Conservation (phyloP, 2,888 invertebrate genomes). For the Phyllotreta cruciferae region DNA sequence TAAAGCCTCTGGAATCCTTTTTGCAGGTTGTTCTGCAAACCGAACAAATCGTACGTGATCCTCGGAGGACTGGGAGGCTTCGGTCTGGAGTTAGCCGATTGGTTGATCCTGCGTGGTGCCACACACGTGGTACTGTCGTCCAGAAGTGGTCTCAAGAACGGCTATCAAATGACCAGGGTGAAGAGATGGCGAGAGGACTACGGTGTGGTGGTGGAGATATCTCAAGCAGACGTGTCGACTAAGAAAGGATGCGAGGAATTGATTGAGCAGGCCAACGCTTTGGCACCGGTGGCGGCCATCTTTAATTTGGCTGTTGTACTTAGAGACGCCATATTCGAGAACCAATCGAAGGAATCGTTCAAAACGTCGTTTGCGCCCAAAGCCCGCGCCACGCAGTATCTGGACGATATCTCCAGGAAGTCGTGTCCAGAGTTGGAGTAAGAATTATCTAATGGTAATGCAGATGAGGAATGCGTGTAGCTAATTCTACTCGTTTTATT, state of each 20-base stretch:
- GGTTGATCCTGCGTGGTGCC: constrained; percentile 84
- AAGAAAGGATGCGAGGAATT: constrained; percentile 72
- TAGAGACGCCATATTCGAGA: constrained; percentile 77
- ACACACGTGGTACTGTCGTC: constrained; percentile 81
- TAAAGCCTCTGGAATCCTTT: no score
- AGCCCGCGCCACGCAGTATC: constrained; percentile 75
- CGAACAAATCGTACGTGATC: constrained; percentile 67
- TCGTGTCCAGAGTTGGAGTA: constrained; percentile 39
- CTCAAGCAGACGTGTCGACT: constrained; percentile 75
- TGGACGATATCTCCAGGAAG: constrained; percentile 66
- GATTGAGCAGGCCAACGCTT: constrained; percentile 66
- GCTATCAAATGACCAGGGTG: constrained; percentile 72
- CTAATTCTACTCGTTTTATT: no score
- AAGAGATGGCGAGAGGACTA: constrained; percentile 68
- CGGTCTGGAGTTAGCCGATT: constrained; percentile 86
- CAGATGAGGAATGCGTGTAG: no score
- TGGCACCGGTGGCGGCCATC: constrained; percentile 81
- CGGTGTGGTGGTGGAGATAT: constrained; percentile 72
- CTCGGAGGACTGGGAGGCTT: constrained; percentile 90
- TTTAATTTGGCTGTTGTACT: constrained; percentile 89
- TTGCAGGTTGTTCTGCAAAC: constrained; percentile 65
- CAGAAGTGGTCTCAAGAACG: constrained; percentile 78
- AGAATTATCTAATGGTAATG: not conserved
- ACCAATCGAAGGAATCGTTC: constrained; percentile 76
- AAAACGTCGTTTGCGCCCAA: constrained; percentile 76